phyloP scores from a whole-genome alignment of 1,140 invertebrate genomes.

The Drosophila lacertosa region DNA sequence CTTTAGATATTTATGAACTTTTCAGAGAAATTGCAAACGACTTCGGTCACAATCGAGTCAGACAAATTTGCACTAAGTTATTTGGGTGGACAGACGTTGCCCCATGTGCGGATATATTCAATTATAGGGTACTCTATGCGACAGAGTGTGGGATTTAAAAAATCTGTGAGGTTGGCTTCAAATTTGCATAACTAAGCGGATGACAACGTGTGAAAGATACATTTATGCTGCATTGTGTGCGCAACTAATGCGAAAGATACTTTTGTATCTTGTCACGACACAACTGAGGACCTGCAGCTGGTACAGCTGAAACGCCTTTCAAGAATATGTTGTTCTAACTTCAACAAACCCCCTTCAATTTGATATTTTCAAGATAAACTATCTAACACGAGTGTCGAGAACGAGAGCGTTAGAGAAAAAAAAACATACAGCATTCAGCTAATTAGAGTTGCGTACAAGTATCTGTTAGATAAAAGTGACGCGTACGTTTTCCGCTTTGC shows the following conservation, averaged over 20 bases:
- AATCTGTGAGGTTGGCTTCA: slow-evolving; percentile 33
- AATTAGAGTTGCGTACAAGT: slow-evolving; percentile 56
- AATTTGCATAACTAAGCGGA: slow-evolving; percentile 50
- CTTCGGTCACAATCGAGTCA: slow-evolving; percentile 9
- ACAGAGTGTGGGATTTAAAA: slow-evolving; percentile 55
- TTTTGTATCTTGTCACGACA: slow-evolving; percentile 7
- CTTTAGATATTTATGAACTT: slow-evolving; percentile 20
- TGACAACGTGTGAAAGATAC: slow-evolving; percentile 27
- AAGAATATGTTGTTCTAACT: not conserved
- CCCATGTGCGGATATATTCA: slow-evolving; percentile 66
- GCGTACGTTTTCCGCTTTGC: slow-evolving; percentile 49
- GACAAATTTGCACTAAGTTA: slow-evolving; percentile 35
- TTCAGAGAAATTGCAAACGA: slow-evolving; percentile 29
- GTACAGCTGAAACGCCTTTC: not conserved
- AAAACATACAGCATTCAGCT: slow-evolving; percentile 42
- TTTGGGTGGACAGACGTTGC: slow-evolving; percentile 21
- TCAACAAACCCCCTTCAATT: not conserved
- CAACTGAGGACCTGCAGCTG: not conserved
- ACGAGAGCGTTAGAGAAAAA: no score
- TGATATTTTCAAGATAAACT: slow-evolving; percentile 18
- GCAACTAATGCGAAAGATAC: slow-evolving; percentile 16
- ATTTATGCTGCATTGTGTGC: slow-evolving; percentile 1
- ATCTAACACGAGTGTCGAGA: slow-evolving; percentile 35
- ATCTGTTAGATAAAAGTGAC: slow-evolving; percentile 62
- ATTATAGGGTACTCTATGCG: slow-evolving; percentile 54